These are phyloP conservation scores for Etheostoma cragini DNA, from an alignment of 2,113 vertebrate genomes.

Conservation along the genomic window DNA sequence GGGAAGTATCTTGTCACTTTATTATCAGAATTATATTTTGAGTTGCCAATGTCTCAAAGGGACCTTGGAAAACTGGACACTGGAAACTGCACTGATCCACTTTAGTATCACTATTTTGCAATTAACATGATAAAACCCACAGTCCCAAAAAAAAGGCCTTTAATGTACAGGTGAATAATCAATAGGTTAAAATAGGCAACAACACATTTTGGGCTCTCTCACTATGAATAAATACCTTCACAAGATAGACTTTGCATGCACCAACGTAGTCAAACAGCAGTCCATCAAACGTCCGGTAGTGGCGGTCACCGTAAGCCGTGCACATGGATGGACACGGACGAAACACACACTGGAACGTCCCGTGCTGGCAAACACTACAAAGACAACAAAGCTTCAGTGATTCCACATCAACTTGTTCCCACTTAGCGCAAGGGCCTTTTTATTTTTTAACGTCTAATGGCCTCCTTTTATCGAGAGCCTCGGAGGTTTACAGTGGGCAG, in stretches of 20 bases:
- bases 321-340: conserved; percentile 95
- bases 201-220: neutral
- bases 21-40: neutral
- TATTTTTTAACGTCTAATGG: conserved; percentile 53
- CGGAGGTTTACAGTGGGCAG: conserved; percentile 49
- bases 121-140: neutral
- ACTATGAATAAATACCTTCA: conserved; percentile 86
- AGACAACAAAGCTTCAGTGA: conserved; percentile 57
- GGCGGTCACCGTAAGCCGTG: conserved; percentile 92
- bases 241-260: conserved; percentile 90
- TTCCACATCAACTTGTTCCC: conserved; percentile 66
- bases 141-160: neutral
- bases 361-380: conserved; percentile 90
- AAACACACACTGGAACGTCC: conserved; percentile 92
- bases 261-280: conserved; percentile 94
- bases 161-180: neutral
- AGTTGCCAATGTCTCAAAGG: neutral
- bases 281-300: conserved; percentile 95
- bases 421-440: conserved; percentile 55
- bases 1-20: neutral
- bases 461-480: conserved; percentile 54
- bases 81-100: neutral
- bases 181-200: neutral
- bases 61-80: neutral
- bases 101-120: neutral